These are phyloP conservation scores for Melanotaenia parkinsoni DNA, from an alignment of 2,797 vertebrate genomes.

Conservation along the genomic window DNA sequence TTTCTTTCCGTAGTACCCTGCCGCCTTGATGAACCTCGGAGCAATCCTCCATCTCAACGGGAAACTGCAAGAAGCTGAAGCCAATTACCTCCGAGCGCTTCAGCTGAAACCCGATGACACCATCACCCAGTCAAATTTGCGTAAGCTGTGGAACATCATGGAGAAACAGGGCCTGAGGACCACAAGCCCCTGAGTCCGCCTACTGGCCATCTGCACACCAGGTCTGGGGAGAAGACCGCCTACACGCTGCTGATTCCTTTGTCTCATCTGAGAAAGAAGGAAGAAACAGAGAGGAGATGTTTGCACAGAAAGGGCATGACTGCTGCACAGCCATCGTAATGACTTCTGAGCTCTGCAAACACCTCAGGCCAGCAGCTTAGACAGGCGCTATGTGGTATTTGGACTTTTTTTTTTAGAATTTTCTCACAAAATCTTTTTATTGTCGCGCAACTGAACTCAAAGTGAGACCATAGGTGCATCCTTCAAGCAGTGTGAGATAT, in stretches of 20 bases:
- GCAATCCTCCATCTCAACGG: slow-evolving; percentile 99
- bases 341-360: slow-evolving; percentile 64
- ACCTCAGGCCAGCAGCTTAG: slow-evolving; percentile 63
- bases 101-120: slow-evolving; percentile 95
- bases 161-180: slow-evolving; percentile 97
- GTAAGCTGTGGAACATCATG: slow-evolving; percentile 99
- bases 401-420: slow-evolving; percentile 38
- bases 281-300: slow-evolving; percentile 57
- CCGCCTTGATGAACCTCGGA: slow-evolving; percentile 98
- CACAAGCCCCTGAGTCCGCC: slow-evolving; percentile 73
- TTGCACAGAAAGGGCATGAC: slow-evolving; percentile 53
- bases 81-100: slow-evolving; percentile 96
- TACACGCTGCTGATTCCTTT: slow-evolving; percentile 15
- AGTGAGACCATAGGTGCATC: slow-evolving; percentile 74
- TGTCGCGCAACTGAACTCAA: slow-evolving; percentile 77
- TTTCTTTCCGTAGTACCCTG: slow-evolving; percentile 88
- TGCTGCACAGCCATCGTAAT: slow-evolving; percentile 43
- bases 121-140: slow-evolving; percentile 98
- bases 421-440: slow-evolving; percentile 43
- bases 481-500: slow-evolving; percentile 61
- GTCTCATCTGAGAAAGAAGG: slow-evolving; percentile 40
- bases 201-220: slow-evolving; percentile 50
- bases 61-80: slow-evolving; percentile 92
- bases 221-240: slow-evolving; percentile 31
- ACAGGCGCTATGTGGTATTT: slow-evolving; percentile 40